A percentile compares a stretch with the other conserved stretches of the same genome.
phyloP scores from a whole-genome alignment of 2,113 vertebrate species.

The Pseudopipra pipra region DNA sequence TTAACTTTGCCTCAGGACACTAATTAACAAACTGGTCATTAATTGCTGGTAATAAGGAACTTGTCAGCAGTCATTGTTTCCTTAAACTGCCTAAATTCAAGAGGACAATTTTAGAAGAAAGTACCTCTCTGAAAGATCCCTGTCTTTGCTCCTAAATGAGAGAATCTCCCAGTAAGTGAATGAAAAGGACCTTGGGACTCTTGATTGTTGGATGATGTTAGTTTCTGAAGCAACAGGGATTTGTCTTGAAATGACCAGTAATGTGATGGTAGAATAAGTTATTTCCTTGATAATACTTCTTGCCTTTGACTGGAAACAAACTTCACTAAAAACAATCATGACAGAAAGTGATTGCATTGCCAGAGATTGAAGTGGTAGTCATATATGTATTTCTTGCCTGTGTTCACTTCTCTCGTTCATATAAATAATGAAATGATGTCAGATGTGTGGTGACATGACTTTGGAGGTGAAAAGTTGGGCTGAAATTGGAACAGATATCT shows the following conservation, averaged over 20 bases:
- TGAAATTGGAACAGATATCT: background rate
- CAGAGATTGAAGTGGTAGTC: background rate
- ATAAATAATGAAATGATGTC: constrained; percentile 12
- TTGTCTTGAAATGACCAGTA: background rate
- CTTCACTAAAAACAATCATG: background rate
- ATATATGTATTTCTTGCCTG: background rate
- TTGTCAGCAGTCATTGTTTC: constrained; percentile 64
- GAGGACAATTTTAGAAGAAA: constrained; percentile 46
- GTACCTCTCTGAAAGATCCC: constrained; percentile 34
- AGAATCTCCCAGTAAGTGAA: background rate
- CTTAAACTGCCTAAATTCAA: constrained; percentile 61
- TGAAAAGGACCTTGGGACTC: background rate
- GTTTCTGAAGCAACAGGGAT: background rate
- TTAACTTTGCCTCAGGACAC: constrained; percentile 71
- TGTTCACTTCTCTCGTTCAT: background rate
- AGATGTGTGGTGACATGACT: background rate
- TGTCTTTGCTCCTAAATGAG: background rate
- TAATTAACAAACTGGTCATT: constrained; percentile 75
- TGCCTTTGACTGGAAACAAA: constrained; percentile 9
- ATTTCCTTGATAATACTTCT: background rate
- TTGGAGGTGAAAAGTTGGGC: background rate
- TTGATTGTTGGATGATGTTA: background rate
- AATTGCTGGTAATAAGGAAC: constrained; percentile 71
- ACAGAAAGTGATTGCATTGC: constrained; percentile 25
- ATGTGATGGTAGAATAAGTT: background rate